Percentiles rank a stretch among this genome's conserved stretches.
These are phyloP conservation scores for Euleptes europaea DNA, from an alignment of 2,113 vertebrate species.

Conservation along the genomic window DNA sequence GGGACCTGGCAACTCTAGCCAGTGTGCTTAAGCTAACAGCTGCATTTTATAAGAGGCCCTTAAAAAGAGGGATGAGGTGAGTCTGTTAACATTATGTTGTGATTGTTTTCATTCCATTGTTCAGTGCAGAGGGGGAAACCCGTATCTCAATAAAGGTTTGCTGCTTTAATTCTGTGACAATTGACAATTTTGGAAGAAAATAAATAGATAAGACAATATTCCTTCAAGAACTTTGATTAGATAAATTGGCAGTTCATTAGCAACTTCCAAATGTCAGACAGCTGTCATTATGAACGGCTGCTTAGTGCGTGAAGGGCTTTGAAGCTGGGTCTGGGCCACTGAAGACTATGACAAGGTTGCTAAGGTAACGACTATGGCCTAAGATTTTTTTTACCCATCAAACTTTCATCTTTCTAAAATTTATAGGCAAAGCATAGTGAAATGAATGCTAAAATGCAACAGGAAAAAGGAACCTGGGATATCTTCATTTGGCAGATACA, in stretches of 20 bases:
- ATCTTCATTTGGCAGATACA: constrained; percentile 57
- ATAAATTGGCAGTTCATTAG: constrained; percentile 79
- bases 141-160: constrained; percentile 48
- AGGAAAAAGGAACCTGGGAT: constrained; percentile 57
- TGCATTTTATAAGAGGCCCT: constrained; percentile 17
- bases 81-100: constrained; percentile 54
- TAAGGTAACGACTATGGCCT: constrained; percentile 82
- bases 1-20: no score
- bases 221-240: constrained; percentile 76
- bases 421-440: constrained; percentile 78
- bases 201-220: constrained; percentile 80
- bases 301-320: constrained; percentile 73
- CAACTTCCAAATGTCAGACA: constrained; percentile 72
- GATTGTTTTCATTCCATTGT: constrained; percentile 63
- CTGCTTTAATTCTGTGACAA: background rate
- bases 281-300: constrained; percentile 76
- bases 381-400: constrained; percentile 75
- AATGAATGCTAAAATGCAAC: constrained; percentile 76
- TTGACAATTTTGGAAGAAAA: constrained; percentile 58
- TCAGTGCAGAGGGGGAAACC: constrained; percentile 45
- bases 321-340: constrained; percentile 77
- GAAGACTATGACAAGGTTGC: constrained; percentile 78
- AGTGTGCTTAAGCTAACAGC: constrained; percentile 26
- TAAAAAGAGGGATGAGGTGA: constrained; percentile 46
- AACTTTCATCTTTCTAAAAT: constrained; percentile 82